Evolutionary conservation across 2,113 vertebrate genomes (phyloP), one percentile per base, ranked within the genome.

Genomic region (Oncorhynchus kisutch): DNA sequence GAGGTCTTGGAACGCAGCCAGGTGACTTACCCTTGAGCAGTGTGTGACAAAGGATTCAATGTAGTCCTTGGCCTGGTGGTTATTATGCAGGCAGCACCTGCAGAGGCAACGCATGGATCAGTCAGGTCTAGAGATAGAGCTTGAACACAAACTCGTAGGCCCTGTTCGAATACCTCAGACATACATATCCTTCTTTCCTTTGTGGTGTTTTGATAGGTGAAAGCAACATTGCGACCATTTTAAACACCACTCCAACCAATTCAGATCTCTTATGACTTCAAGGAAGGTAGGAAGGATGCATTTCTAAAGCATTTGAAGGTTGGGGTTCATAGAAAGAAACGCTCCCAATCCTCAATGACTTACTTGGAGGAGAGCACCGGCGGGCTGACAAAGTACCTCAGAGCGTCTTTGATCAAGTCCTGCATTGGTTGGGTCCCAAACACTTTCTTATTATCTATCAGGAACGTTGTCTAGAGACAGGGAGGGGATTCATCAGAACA

Each of bases 391-490:
- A 99, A 99, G 89, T 94, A 96, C 65, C 97, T 94, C 76, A 99
- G 91, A 29, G 98, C 97, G 84, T 99, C 98, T 94, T 98, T 98
- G 73, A 99, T 95, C 96, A 99, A 97, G 84, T 99, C 98, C 90
- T 99, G 97, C 96, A 99, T 99, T 83, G 99, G 92, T 75, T 99
- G 97, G 67, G 96, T 97, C 76, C 97, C 97, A 86, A 99, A 99
- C 62, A 99, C 97, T 79, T 99, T 99, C 88, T 96, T 99, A 83
- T 98, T 99, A 91, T 99, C 98, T 27, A 99, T 97, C 73, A 99
- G 90, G 88, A 99, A 99, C 31, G 97, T 97, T 3, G 96, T 97
- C 98, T 99, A 87, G 74, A 93, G 68, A 82, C 78, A 88, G 20
- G 79, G 74, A 82, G 54, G 14, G 49, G 45, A 22, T 45, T 45